Base-by-base conservation (phyloP, 2,113 vertebrate species). In the Platanista minor region DNA sequence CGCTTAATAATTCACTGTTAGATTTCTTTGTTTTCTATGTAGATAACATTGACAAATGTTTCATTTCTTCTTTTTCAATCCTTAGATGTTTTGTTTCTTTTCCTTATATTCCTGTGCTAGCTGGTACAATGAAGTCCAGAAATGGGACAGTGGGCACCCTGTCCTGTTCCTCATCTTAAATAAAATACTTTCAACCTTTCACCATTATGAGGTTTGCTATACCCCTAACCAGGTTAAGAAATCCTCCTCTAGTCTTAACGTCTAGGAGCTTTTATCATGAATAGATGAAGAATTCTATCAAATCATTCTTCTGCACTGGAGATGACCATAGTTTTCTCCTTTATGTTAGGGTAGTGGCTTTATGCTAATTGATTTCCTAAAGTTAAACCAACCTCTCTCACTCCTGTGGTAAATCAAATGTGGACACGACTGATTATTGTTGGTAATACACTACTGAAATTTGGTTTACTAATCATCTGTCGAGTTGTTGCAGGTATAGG, bases 401-500 rank as follows among this genome's bases (percentile, higher is more conserved):
- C 1, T 25, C 36, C 23, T 27, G 21, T 14, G n/a, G 15, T 10
- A 12, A 43, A 3, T 31, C 41, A 8, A 2, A 59, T 25, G 66
- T 4, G 36, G 31, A 2, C 7, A 0, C 5, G 61, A 69, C 0
- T 21, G n/a, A 67, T 13, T 43, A 1, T 3, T 3, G 29, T n/a
- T 49, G 11, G 12, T 12, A 29, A 29, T 3, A 3, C 6, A 2
- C 15, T 10, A 8, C 0, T 67, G 23, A 59, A 64, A 1, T 23
- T 21, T 31, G 15, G 29, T 78, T 78, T 8, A n/a, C 72, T 10
- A 15, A 15, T 20, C 9, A 21, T 14, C 33, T n/a, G 29, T 36
- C 23, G 17, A 31, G 17, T 1, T 5, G 52, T 5, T 29, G 39
- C 17, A 21, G 31, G 23, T 49, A n/a, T 49, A n/a, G 21, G 64